phyloP scores from a whole-genome alignment of 2,113 vertebrate genomes.

The Clinocottus analis region DNA sequence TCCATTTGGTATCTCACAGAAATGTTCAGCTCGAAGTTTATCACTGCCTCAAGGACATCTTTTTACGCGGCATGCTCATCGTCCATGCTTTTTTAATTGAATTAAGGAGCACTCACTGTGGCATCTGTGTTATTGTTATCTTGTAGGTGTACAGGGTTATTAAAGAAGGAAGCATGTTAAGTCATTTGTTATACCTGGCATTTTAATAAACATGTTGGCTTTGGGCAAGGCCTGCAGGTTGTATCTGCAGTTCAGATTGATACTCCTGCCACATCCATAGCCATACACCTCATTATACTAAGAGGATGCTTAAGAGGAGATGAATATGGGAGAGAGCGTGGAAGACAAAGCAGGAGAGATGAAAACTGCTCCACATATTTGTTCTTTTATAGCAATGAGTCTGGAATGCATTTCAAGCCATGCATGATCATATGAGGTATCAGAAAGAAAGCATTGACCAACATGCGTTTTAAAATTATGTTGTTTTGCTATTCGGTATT shows the following conservation, averaged over 20 bases:
- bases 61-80: slow-evolving; percentile 54
- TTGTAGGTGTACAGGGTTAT: slow-evolving; percentile 75
- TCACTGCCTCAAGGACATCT: slow-evolving; percentile 64
- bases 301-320: slow-evolving; percentile 66
- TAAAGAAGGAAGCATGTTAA: slow-evolving; percentile 70
- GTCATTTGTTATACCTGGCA: slow-evolving; percentile 75
- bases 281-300: slow-evolving; percentile 72
- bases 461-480: background rate
- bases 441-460: background rate
- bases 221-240: slow-evolving; percentile 60
- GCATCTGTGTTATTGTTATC: slow-evolving; percentile 71
- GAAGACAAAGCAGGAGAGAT: slow-evolving; percentile 13
- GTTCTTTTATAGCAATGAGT: slow-evolving; percentile 1
- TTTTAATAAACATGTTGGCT: slow-evolving; percentile 77
- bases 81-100: slow-evolving; percentile 74
- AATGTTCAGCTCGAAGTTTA: slow-evolving; percentile 55
- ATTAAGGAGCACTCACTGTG: slow-evolving; percentile 70
- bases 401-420: slow-evolving; percentile 13
- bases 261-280: slow-evolving; percentile 64
- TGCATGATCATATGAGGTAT: background rate
- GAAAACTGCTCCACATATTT: slow-evolving; percentile 2
- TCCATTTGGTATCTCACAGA: slow-evolving; percentile 51
- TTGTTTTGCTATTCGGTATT: background rate
- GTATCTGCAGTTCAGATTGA: slow-evolving; percentile 67
- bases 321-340: slow-evolving; percentile 36